Percentiles rank a stretch among this genome's conserved stretches.
Conservation (phyloP, 2,113 vertebrate genomes). For the Gadus macrocephalus region DNA sequence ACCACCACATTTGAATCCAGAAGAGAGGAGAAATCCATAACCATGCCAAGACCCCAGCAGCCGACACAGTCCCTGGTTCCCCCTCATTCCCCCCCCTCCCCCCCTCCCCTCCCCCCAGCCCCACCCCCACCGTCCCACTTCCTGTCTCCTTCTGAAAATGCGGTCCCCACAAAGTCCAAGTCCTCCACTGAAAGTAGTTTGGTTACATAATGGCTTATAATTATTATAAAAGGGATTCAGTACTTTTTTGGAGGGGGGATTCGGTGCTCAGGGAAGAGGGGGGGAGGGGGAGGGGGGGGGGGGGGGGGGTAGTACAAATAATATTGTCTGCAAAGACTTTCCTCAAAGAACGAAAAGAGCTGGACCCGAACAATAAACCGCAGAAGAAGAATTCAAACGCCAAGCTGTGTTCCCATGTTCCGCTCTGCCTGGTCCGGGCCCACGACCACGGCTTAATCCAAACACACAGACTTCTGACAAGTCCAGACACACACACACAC, state of each 20-base stretch:
- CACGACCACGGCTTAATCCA: slow-evolving; percentile 37
- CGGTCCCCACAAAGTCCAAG: slow-evolving; percentile 48
- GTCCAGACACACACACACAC: slow-evolving; percentile 30
- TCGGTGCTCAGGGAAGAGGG: too few species aligned
- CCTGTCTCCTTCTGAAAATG: slow-evolving; percentile 48
- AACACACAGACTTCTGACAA: slow-evolving; percentile 48
- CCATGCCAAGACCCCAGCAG: slow-evolving; percentile 38
- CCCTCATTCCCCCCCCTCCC: slow-evolving; percentile 28
- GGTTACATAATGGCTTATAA: slow-evolving; percentile 50
- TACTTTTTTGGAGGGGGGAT: slow-evolving; percentile 26
- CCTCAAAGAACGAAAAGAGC: slow-evolving; percentile 45
- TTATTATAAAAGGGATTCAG: slow-evolving; percentile 60
- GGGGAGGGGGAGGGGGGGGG: too few species aligned
- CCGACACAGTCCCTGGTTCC: slow-evolving; percentile 23
- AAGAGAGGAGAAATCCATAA: slow-evolving; percentile 77
- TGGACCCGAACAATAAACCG: slow-evolving; percentile 40
- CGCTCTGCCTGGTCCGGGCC: slow-evolving; percentile 43
- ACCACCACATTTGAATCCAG: slow-evolving; percentile 48
- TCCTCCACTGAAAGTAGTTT: slow-evolving; percentile 46
- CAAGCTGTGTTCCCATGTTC: slow-evolving; percentile 46
- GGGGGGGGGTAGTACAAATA: slow-evolving; percentile 60
- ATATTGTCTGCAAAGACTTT: slow-evolving; percentile 50
- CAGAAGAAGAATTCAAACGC: slow-evolving; percentile 43
- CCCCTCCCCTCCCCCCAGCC: too few species aligned
- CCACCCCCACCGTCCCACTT: slow-evolving; percentile 36